phyloP scores from a whole-genome alignment of 2,888 invertebrate species.

The Spialia ferax region DNA sequence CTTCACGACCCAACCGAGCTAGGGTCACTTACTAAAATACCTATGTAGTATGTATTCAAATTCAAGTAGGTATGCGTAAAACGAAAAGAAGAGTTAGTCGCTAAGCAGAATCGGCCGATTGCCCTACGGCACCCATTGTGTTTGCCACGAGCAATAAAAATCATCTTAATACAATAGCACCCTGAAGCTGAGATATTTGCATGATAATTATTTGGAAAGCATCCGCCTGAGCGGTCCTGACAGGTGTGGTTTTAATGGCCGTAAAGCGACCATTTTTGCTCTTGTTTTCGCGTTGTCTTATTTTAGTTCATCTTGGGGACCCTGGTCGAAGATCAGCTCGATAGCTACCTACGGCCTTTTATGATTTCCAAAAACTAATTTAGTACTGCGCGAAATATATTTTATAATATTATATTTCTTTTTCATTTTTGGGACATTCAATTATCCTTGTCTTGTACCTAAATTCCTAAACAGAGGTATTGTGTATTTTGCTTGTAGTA shows the following conservation, averaged over 20 bases:
- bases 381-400: no score
- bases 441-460: no score
- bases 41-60: background rate
- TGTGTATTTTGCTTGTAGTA: no score
- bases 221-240: constrained; percentile 61
- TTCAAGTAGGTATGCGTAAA: constrained; percentile 46
- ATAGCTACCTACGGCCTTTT: constrained; percentile 23
- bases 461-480: no score
- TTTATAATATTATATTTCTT: background rate
- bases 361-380: background rate
- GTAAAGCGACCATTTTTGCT: constrained; percentile 48
- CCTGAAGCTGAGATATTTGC: constrained; percentile 80
- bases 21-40: constrained; percentile 13
- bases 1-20: background rate
- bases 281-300: constrained; percentile 21
- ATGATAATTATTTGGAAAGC: constrained; percentile 82
- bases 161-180: constrained; percentile 83
- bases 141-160: constrained; percentile 82
- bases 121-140: constrained; percentile 80
- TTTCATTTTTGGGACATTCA: no score
- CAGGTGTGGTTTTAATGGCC: constrained; percentile 63
- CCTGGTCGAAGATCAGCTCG: constrained; percentile 9
- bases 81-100: constrained; percentile 44
- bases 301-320: constrained; percentile 24
- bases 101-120: constrained; percentile 62